A percentile compares a stretch with the other conserved stretches of the same genome.
Evolutionary conservation across 2,888 invertebrate genomes (phyloP).

Genomic region (Rosalia funebris): DNA sequence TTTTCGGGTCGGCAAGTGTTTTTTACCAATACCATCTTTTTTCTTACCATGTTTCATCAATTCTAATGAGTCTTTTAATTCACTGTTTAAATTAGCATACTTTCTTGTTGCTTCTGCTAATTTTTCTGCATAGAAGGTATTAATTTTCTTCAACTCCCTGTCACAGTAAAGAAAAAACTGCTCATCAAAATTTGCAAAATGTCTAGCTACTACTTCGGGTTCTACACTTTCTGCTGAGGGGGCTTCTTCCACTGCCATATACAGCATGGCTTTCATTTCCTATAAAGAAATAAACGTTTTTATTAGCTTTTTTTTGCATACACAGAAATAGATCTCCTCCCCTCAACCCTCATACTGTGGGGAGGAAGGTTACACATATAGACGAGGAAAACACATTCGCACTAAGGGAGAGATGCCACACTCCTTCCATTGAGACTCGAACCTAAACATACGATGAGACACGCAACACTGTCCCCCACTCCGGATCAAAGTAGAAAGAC

Average conservation of each 20-base stretch:
- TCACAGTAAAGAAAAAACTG: constrained; percentile 87
- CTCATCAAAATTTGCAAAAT: constrained; percentile 84
- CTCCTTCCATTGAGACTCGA: no score
- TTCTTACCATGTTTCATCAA: constrained; percentile 55
- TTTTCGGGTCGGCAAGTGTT: constrained; percentile 71
- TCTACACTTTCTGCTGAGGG: constrained; percentile 81
- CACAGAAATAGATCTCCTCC: no score
- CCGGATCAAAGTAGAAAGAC: no score
- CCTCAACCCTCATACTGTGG: no score
- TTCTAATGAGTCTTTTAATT: constrained; percentile 68
- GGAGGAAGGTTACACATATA: no score
- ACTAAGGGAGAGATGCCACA: no score
- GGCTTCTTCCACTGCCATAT: constrained; percentile 80
- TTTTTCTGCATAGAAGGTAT: constrained; percentile 90
- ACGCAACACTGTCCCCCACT: no score
- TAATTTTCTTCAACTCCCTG: constrained; percentile 86
- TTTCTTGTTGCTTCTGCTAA: constrained; percentile 88
- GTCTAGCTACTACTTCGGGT: constrained; percentile 74
- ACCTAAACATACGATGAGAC: no score
- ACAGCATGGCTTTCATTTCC: constrained; percentile 88
- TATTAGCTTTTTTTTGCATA: no score
- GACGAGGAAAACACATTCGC: no score
- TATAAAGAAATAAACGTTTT: constrained; percentile 61
- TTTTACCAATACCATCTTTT: constrained; percentile 49
- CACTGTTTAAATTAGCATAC: constrained; percentile 78